Conservation (phyloP, 2,888 invertebrate genomes). For the Acanthococcus lagerstroemiae region DNA sequence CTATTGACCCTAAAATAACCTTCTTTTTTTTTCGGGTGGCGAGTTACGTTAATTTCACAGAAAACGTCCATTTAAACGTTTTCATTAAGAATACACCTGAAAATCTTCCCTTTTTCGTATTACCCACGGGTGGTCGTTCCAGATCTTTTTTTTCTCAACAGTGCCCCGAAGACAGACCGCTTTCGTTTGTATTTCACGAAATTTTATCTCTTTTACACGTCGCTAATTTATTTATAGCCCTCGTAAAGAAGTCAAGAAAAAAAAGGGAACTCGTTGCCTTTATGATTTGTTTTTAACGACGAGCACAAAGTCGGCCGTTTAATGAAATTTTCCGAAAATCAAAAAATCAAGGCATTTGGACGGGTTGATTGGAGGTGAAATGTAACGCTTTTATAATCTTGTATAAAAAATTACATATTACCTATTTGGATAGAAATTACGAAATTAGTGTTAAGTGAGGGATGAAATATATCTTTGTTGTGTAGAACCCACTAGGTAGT, state of each 20-base stretch:
- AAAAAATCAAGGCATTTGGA: too few relatives aligned
- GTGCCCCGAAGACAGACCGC: not conserved
- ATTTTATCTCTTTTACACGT: constrained; percentile 15
- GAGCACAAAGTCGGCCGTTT: too few relatives aligned
- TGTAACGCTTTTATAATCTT: too few relatives aligned
- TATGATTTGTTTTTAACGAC: not conserved
- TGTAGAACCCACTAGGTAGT: too few relatives aligned
- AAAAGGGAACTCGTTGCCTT: not conserved
- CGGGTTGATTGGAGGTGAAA: too few relatives aligned
- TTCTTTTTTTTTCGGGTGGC: constrained; percentile 16
- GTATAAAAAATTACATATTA: too few relatives aligned
- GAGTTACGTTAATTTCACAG: constrained; percentile 27
- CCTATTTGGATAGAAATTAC: too few relatives aligned
- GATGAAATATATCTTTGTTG: too few relatives aligned
- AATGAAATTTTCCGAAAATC: too few relatives aligned
- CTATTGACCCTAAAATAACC: constrained; percentile 28
- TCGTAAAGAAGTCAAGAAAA: constrained; percentile 6
- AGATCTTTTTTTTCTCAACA: not conserved
- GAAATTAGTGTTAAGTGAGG: too few relatives aligned
- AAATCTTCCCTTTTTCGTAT: constrained; percentile 10
- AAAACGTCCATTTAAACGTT: constrained; percentile 26
- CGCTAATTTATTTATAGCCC: constrained; percentile 27
- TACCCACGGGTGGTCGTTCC: constrained; percentile 22
- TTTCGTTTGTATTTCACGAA: constrained; percentile 16
- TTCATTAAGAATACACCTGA: constrained; percentile 24